A percentile compares a stretch with the other conserved stretches of the same genome.
These are phyloP conservation scores for Mormyrus proboscirostris DNA, from an alignment of 2,797 vertebrate genomes.

Conservation along the genomic window DNA sequence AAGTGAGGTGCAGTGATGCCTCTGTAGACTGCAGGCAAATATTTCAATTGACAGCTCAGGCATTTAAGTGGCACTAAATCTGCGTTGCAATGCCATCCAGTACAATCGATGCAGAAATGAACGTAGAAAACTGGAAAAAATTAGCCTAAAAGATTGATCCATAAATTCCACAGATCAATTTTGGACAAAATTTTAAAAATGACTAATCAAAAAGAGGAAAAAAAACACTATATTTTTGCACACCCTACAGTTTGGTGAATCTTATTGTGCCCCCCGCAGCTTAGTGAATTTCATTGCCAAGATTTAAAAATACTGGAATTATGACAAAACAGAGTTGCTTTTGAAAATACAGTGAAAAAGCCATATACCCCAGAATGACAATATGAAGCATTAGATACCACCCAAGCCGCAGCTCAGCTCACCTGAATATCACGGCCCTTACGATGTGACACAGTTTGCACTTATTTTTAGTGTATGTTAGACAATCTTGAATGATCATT, in stretches of 20 bases:
- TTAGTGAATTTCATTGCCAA: not conserved
- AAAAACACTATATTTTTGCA: not conserved
- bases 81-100: not conserved
- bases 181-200: not conserved
- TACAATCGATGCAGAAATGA: not conserved
- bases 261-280: not conserved
- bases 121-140: not conserved
- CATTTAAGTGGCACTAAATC: not conserved
- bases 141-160: not conserved
- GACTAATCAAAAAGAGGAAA: not conserved
- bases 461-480: no score
- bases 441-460: not conserved
- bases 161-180: not conserved
- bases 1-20: not conserved
- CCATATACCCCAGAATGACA: not conserved
- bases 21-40: not conserved
- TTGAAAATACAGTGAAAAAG: not conserved
- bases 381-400: not conserved
- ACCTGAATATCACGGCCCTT: not conserved
- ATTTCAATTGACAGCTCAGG: not conserved
- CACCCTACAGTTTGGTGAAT: not conserved
- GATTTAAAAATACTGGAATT: not conserved
- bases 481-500: no score
- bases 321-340: not conserved
- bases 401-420: not conserved